Percentiles rank a stretch among this genome's conserved stretches.
Evolutionary conservation across 1,140 invertebrate genomes (phyloP).

Genomic region (Camponotus pennsylvanicus): DNA sequence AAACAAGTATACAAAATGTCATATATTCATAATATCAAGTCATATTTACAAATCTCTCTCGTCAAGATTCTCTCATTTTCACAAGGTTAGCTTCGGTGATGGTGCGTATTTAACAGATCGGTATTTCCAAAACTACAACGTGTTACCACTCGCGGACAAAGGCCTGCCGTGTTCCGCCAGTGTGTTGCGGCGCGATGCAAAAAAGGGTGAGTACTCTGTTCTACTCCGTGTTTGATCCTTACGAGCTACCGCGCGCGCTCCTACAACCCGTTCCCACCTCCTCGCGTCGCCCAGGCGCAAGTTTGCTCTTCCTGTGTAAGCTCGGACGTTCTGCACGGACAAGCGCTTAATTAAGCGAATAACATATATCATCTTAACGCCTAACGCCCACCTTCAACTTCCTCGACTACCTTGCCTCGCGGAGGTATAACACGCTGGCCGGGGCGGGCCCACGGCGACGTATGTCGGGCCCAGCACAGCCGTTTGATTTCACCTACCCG

Average conservation of each 20-base stretch:
- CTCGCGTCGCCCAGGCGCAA: conserved; percentile 57
- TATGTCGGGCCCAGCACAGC: conserved; percentile 45
- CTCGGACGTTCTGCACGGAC: conserved; percentile 75
- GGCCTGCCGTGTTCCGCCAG: conserved; percentile 21
- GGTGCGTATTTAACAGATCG: background rate
- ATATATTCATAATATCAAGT: too few relatives aligned
- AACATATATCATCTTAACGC: conserved; percentile 83
- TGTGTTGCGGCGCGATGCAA: conserved; percentile 26
- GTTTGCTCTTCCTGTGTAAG: conserved; percentile 73
- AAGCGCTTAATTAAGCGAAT: conserved; percentile 85
- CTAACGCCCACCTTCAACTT: conserved; percentile 77
- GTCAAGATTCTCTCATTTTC: background rate
- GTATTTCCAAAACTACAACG: conserved; percentile 17
- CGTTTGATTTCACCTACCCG: conserved; percentile 50
- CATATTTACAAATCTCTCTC: background rate
- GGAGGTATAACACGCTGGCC: conserved; percentile 25
- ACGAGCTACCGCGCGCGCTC: conserved; percentile 48
- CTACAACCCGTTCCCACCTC: conserved; percentile 49
- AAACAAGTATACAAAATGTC: background rate
- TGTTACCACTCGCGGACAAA: conserved; percentile 21
- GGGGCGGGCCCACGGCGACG: conserved; percentile 3
- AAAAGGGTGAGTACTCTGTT: conserved; percentile 26
- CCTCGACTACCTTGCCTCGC: conserved; percentile 49
- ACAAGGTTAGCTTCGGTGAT: background rate
- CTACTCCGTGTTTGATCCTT: conserved; percentile 39